Evolutionary conservation across 2,888 invertebrate species (phyloP).

Genomic region (Anoncus sp.): DNA sequence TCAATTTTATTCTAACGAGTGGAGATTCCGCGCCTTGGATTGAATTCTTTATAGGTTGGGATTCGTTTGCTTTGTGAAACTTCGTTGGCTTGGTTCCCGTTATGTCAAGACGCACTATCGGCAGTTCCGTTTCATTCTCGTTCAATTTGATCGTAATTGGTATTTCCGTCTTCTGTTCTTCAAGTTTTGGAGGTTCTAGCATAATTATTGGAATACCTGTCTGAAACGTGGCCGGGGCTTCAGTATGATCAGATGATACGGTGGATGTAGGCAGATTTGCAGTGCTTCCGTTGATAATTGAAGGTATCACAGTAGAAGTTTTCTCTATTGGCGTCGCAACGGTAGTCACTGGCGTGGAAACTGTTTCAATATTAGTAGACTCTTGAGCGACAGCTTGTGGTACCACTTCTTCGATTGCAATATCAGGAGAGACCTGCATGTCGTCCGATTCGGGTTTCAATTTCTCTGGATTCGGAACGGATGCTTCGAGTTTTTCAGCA

Average conservation of each 20-base stretch:
- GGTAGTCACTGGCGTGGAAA: neutral
- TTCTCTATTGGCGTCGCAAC: neutral
- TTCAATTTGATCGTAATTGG: constrained; percentile 14
- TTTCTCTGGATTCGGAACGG: neutral
- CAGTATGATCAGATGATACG: neutral
- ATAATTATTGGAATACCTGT: constrained; percentile 9
- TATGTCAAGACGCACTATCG: constrained; percentile 72
- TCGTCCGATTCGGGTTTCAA: constrained; percentile 18
- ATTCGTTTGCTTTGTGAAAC: constrained; percentile 47
- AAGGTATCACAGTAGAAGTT: constrained; percentile 20
- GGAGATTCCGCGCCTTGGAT: constrained; percentile 67
- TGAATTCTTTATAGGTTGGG: constrained; percentile 44
- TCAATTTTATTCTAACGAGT: constrained; percentile 73
- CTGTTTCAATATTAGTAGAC: constrained; percentile 8
- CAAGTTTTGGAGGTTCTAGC: constrained; percentile 4
- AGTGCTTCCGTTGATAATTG: neutral
- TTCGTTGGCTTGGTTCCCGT: constrained; percentile 61
- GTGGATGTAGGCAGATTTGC: neutral
- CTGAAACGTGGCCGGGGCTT: constrained; percentile 13
- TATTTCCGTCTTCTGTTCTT: constrained; percentile 17
- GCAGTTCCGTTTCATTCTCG: constrained; percentile 63
- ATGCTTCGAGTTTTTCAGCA: constrained; percentile 20
- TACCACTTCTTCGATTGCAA: constrained; percentile 24
- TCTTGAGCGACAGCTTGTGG: constrained; percentile 15
- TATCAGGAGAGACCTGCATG: constrained; percentile 28